phyloP scores from a whole-genome alignment of 2,888 invertebrate genomes.

The Junonia oenone region DNA sequence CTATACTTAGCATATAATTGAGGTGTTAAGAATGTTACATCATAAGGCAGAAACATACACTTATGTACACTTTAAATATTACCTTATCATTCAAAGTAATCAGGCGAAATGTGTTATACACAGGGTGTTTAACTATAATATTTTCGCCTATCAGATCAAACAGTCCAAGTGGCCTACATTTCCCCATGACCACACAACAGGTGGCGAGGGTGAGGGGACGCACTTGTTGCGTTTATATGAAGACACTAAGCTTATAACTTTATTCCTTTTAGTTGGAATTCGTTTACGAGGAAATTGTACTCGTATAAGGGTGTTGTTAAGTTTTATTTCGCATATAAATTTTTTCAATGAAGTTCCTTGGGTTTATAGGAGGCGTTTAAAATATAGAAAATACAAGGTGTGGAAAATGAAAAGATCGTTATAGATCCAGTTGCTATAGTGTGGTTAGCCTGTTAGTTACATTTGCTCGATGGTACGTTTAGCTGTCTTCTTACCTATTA shows the following conservation, averaged over 20 bases:
- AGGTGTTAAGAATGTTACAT: too few relatives aligned
- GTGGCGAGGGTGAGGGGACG: slow-evolving; percentile 18
- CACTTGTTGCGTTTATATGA: slow-evolving; percentile 21
- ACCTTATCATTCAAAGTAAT: background rate
- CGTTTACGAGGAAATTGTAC: background rate
- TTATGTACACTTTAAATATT: background rate
- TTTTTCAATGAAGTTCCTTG: too few relatives aligned
- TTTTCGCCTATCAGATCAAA: slow-evolving; percentile 9
- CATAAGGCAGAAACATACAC: background rate
- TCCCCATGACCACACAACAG: slow-evolving; percentile 22
- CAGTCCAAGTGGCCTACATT: slow-evolving; percentile 3
- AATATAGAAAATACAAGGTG: too few relatives aligned
- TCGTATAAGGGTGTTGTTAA: background rate
- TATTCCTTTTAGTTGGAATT: background rate
- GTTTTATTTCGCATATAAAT: background rate
- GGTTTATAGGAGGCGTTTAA: too few relatives aligned
- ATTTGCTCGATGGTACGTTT: background rate
- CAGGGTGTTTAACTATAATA: background rate
- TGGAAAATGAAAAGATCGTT: too few relatives aligned
- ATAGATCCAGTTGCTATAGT: too few relatives aligned
- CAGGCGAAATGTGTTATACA: background rate
- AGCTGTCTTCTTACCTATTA: background rate
- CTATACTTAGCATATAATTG: too few relatives aligned
- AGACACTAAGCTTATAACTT: slow-evolving; percentile 4
- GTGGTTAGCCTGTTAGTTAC: too few relatives aligned